phyloP scores from a whole-genome alignment of 2,888 invertebrate species.

The Agrochola litura region DNA sequence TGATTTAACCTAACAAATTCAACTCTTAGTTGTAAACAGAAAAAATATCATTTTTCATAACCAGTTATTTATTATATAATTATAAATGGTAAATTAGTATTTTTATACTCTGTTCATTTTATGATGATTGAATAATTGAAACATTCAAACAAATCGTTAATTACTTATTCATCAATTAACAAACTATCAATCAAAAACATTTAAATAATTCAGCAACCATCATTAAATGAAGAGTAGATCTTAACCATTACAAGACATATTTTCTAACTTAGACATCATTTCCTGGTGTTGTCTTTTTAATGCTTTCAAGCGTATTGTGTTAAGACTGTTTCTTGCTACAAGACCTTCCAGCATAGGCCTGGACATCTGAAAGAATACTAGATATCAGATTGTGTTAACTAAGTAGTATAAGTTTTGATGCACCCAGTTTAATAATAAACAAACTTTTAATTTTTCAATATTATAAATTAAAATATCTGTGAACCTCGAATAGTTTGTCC shows the following conservation, averaged over 20 bases:
- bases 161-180: slow-evolving; percentile 6
- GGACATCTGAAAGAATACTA: slow-evolving; percentile 83
- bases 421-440: not conserved
- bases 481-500: not conserved
- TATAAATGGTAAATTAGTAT: slow-evolving; percentile 17
- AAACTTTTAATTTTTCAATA: not conserved
- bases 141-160: not conserved
- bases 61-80: slow-evolving; percentile 56
- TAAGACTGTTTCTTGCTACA: slow-evolving; percentile 85
- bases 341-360: slow-evolving; percentile 88
- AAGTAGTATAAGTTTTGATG: slow-evolving; percentile 2
- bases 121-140: slow-evolving; percentile 16
- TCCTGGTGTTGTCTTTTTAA: slow-evolving; percentile 87
- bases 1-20: slow-evolving; percentile 77
- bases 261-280: slow-evolving; percentile 85
- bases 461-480: not conserved
- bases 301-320: slow-evolving; percentile 83
- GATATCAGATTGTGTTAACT: slow-evolving; percentile 7
- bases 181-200: not conserved
- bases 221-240: slow-evolving; percentile 18
- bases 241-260: slow-evolving; percentile 79
- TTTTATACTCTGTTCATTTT: slow-evolving; percentile 29
- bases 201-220: slow-evolving; percentile 3
- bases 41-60: slow-evolving; percentile 50
- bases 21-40: slow-evolving; percentile 15